These are phyloP conservation scores for Labeo calbasu DNA, from an alignment of 2,797 vertebrate species.

Conservation along the genomic window DNA sequence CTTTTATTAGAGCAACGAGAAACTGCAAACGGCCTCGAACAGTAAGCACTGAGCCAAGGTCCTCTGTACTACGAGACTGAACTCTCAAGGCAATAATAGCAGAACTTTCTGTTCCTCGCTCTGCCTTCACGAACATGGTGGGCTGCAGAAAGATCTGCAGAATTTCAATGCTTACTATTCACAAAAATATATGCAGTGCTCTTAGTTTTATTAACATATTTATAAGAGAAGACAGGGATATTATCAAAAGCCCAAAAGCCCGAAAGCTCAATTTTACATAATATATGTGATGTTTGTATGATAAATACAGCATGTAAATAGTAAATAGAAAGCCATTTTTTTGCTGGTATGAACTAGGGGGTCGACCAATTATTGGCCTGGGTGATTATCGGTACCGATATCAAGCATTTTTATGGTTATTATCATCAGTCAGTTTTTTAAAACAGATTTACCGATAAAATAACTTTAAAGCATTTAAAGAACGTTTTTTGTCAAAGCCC, in stretches of 20 bases:
- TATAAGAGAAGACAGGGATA: neutral
- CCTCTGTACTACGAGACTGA: neutral
- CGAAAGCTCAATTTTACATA: neutral
- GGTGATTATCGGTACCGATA: no score
- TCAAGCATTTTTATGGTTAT: no score
- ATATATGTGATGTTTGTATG: neutral
- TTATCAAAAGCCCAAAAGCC: neutral
- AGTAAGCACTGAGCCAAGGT: conserved; percentile 9
- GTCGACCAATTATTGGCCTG: no score
- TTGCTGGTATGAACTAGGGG: neutral
- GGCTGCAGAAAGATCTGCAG: neutral
- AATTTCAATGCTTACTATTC: neutral
- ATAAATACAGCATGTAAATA: neutral
- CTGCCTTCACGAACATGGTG: neutral
- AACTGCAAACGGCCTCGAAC: conserved; percentile 2
- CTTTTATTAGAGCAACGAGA: conserved; percentile 43
- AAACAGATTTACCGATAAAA: no score
- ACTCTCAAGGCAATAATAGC: conserved; percentile 18
- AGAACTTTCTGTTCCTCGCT: conserved; percentile 10
- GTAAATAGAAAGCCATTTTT: neutral
- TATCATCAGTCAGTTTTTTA: no score
- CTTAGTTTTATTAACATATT: neutral
- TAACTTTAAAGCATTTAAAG: no score
- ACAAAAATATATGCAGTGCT: neutral
- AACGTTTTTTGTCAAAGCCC: no score